Percentiles rank a stretch among this genome's conserved stretches.
Conservation (phyloP, 2,888 invertebrate species). For the Podabrus alpinus region DNA sequence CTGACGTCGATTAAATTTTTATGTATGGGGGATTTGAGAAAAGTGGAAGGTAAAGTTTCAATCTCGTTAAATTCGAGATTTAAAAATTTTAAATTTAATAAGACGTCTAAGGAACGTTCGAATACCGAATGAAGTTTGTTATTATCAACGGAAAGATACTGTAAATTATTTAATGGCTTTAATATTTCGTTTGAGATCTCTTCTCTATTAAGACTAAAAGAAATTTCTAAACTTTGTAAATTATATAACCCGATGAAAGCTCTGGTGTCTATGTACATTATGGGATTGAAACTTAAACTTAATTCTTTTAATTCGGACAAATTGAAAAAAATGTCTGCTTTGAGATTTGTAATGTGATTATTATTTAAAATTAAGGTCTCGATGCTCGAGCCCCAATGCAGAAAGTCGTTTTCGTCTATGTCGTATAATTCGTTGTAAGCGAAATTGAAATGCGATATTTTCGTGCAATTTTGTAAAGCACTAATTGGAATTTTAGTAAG, state of each 20-base stretch:
- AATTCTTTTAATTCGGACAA: slow-evolving; percentile 81
- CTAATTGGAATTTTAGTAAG: slow-evolving; percentile 72
- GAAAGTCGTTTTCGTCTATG: slow-evolving; percentile 76
- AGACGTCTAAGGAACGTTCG: slow-evolving; percentile 70
- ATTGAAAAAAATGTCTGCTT: slow-evolving; percentile 72
- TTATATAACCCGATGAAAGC: slow-evolving; percentile 79
- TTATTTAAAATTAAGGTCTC: slow-evolving; percentile 82
- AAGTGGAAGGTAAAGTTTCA: slow-evolving; percentile 67
- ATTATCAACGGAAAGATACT: slow-evolving; percentile 86
- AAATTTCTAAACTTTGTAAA: slow-evolving; percentile 82
- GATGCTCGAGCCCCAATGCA: slow-evolving; percentile 76
- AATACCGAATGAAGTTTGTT: slow-evolving; percentile 80
- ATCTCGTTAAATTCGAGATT: slow-evolving; percentile 87
- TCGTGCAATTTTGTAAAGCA: slow-evolving; percentile 71
- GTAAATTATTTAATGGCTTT: slow-evolving; percentile 72
- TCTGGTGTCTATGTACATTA: slow-evolving; percentile 79
- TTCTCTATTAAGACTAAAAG: slow-evolving; percentile 82
- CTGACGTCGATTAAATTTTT: slow-evolving; percentile 76
- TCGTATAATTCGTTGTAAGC: slow-evolving; percentile 85
- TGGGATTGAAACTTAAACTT: slow-evolving; percentile 88
- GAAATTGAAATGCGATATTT: slow-evolving; percentile 83
- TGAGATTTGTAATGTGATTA: slow-evolving; percentile 78
- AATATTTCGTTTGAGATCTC: slow-evolving; percentile 78
- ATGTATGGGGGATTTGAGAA: slow-evolving; percentile 73
- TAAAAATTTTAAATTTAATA: slow-evolving; percentile 75